These are phyloP conservation scores for Yasuhikotakia modesta DNA, from an alignment of 2,797 vertebrate species.

Conservation along the genomic window DNA sequence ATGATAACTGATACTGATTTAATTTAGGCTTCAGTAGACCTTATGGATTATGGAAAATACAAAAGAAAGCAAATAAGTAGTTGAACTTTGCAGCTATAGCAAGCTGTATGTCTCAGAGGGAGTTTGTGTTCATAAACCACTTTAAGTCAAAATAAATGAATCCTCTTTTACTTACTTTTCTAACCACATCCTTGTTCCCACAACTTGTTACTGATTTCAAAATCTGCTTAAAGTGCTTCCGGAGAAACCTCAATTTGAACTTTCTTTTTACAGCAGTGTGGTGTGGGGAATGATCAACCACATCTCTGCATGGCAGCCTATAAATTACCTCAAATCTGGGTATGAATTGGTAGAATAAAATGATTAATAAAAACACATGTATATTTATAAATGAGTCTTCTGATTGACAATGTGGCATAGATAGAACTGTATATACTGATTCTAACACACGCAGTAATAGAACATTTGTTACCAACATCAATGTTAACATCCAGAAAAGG, in stretches of 20 bases:
- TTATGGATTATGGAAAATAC: not conserved
- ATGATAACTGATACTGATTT: no score
- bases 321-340: no score
- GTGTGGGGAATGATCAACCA: slow-evolving; percentile 31
- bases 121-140: not conserved
- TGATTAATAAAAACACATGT: no score
- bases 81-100: not conserved
- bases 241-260: slow-evolving; percentile 25
- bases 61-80: not conserved
- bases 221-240: slow-evolving; percentile 18
- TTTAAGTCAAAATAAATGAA: not conserved
- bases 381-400: no score
- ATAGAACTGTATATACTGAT: not conserved
- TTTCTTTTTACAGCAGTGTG: not conserved
- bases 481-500: not conserved
- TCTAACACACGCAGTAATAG: not conserved
- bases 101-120: not conserved
- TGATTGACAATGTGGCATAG: not conserved
- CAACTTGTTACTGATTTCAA: slow-evolving; percentile 21
- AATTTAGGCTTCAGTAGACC: no score
- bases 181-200: no score
- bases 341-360: slow-evolving; percentile 28
- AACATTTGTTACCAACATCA: not conserved
- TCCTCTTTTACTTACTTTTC: no score
- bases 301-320: no score